These are phyloP conservation scores for Callaeas wilsoni DNA, from an alignment of 2,113 vertebrate genomes.

Conservation along the genomic window DNA sequence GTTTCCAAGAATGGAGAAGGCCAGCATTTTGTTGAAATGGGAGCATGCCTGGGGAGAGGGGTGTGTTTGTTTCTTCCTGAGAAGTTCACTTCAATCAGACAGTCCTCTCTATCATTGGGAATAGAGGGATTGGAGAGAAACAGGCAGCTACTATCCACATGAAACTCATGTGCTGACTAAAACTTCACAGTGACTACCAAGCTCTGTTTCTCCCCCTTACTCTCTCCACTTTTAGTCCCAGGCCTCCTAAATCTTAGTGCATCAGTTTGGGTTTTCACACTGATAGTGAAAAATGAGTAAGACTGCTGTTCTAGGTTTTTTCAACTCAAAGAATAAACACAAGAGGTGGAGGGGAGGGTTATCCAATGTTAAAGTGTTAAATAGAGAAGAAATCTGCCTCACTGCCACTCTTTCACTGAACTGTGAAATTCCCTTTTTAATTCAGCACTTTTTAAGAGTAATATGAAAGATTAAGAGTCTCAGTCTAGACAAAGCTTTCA, in stretches of 20 bases:
- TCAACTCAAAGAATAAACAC: not conserved
- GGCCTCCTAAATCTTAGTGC: constrained; percentile 10
- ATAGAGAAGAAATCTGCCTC: constrained; percentile 1
- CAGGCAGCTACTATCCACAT: not conserved
- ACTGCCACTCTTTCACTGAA: not conserved
- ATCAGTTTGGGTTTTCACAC: not conserved
- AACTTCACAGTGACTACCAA: not conserved
- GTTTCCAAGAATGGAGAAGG: not conserved
- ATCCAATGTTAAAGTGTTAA: not conserved
- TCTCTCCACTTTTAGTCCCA: not conserved
- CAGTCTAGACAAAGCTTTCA: not conserved
- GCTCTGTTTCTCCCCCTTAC: not conserved
- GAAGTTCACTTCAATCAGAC: not conserved
- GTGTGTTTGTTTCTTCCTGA: not conserved
- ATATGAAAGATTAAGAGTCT: not conserved
- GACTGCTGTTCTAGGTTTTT: not conserved
- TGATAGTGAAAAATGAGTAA: not conserved
- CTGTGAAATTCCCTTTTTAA: not conserved
- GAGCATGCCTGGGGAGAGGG: not conserved
- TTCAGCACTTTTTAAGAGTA: not conserved
- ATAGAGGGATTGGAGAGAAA: not conserved
- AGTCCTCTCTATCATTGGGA: not conserved
- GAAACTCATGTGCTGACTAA: not conserved
- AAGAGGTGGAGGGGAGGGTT: not conserved
- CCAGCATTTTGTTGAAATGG: not conserved